Base-by-base conservation (phyloP, 2,113 vertebrate genomes). In the Corythornis madagascariensis region DNA sequence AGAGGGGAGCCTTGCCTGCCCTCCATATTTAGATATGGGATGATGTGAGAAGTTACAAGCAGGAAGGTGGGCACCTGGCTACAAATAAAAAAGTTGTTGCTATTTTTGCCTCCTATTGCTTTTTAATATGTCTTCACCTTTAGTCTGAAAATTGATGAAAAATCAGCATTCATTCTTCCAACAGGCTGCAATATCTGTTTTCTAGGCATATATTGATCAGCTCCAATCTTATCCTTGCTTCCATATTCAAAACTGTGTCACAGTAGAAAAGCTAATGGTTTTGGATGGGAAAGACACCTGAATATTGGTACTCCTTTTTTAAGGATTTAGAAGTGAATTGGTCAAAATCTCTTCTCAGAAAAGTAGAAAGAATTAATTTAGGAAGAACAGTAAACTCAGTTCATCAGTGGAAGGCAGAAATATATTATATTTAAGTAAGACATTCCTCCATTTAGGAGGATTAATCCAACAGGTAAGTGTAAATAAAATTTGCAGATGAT, bases 51-150 rank as follows among this genome's bases (percentile, higher is more conserved):
- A 74, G 10, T 26, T 50, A 24, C 19, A 13, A 45, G 31, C 5
- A 7, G 6, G 0, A 76, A 80, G 16, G 3, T n/a, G 38, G 14
- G 4, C 35, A 70, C 0, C 0, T 3, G 52, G 18, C 48, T 57
- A 26, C 10, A 73, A 40, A 56, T 33, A 15, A 78, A 88, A 50
- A 38, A 35, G 2, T 7, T 69, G 38, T n/a, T 59, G 8, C 13
- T 79, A 9, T 43, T 87, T 94, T 87, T 89, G 7, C 38, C 20
- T 85, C 6, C 15, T 72, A n/a, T 21, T 82, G 15, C 5, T 79
- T 87, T 72, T 78, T 40, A 76, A 42, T 45, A 64, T 7, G 10
- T 33, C 24, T 84, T 88, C 40, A 53, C 3, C 13, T 67, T 56
- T 21, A 45, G 14, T 45, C n/a, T 64, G 24, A 17, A 60, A 77